Evolutionary conservation across 2,888 invertebrate species (phyloP), one percentile per base, ranked within the genome.

Genomic region (Sisyra nigra): DNA sequence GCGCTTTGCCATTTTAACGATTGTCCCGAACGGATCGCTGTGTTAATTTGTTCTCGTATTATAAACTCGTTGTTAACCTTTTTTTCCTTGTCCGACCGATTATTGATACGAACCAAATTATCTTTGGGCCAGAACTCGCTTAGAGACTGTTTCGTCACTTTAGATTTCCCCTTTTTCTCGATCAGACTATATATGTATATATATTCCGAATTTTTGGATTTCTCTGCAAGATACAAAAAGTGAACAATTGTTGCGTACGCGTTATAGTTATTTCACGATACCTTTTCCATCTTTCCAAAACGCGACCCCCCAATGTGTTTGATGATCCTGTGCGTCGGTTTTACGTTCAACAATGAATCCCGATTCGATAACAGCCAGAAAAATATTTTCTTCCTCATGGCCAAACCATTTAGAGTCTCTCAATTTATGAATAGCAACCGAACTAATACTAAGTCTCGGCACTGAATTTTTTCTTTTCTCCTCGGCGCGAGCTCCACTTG

Each of bases 351-450:
- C 68, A 51, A 81, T 73, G 61, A 80, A 80, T 44, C 81, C 81
- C 34, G 76, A 70, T 60, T 80, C 77, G 54, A 80, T 69, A 45
- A 80, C 80, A 44, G 80, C 76, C 59, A 77, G 78, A 51, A 81
- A 68, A 52, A 80, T 74, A 53, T 74, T 73, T 56, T 75, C 71
- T 63, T 80, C 79, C 53, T 76, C 74, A 51, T 75, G 72, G 51
- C 70, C 71, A 57, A 80, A 80, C 81, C 81, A 81, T 67, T 80
- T 80, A 48, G 78, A 76, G 58, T 80, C 79, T 48, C 79, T 67
- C 50, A 79, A 65, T 56, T 79, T 79, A 57, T 79, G 79, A 47
- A 77, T 77, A 40, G 78, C 75, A 32, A 79, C 76, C 41, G 76
- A 75, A 47, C 76, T 76, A 47, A 24, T 24, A 24, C 24, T 24